phyloP scores from a whole-genome alignment of 2,888 invertebrate species.

The Tinea trinotella region DNA sequence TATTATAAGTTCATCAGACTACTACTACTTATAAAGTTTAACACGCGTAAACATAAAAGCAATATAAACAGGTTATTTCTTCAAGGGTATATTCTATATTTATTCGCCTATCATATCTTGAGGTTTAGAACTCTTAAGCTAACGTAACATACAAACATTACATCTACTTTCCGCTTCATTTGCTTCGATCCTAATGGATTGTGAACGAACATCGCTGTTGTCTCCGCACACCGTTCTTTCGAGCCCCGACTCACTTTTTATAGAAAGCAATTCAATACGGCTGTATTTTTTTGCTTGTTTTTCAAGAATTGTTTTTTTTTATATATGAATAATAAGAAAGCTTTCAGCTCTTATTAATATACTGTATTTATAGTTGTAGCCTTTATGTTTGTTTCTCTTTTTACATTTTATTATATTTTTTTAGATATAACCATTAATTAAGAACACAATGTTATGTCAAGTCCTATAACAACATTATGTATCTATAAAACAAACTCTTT shows the following conservation, averaged over 20 bases:
- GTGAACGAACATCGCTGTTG: constrained; percentile 48
- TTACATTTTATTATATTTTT: no score
- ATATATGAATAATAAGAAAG: neutral
- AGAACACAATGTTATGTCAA: no score
- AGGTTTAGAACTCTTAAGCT: neutral
- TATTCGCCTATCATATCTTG: neutral
- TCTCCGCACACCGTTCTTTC: constrained; percentile 29
- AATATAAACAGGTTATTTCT: no score
- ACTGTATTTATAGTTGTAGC: no score
- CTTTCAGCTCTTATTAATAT: neutral
- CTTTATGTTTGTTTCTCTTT: no score
- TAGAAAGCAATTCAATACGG: neutral
- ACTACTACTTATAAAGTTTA: no score
- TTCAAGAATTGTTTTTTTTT: neutral
- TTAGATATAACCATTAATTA: no score
- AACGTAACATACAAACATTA: constrained; percentile 13
- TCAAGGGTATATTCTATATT: no score
- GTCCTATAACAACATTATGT: no score
- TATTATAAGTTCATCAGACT: no score
- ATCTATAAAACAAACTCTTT: no score
- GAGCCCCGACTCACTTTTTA: neutral
- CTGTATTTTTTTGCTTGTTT: neutral
- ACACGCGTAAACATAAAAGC: no score
- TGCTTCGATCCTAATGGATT: constrained; percentile 61
- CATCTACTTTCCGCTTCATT: constrained; percentile 62